Percentiles rank a stretch among this genome's conserved stretches.
phyloP scores from a whole-genome alignment of 2,113 vertebrate genomes.

The Oncorhynchus kisutch region DNA sequence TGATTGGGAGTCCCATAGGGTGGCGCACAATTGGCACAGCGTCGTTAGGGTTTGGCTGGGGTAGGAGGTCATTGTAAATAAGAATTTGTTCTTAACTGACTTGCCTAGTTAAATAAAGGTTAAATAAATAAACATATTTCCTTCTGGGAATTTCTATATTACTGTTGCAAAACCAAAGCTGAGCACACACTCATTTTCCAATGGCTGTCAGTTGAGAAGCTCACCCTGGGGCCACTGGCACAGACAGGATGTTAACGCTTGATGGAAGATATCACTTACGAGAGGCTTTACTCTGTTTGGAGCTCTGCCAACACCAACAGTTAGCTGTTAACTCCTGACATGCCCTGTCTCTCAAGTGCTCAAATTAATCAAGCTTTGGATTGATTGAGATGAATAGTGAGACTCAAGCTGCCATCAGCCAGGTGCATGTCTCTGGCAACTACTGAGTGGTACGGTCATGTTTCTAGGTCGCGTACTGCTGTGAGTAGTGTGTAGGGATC shows the following conservation, averaged over 20 bases:
- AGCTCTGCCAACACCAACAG: slow-evolving; percentile 51
- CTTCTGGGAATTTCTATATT: too few species aligned
- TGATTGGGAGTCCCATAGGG: too few species aligned
- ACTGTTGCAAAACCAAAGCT: background rate
- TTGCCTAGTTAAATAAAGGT: too few species aligned
- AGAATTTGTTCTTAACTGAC: too few species aligned
- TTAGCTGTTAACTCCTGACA: slow-evolving; percentile 46
- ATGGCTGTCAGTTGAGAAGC: slow-evolving; percentile 10
- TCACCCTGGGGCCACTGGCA: background rate
- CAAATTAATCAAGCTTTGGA: slow-evolving; percentile 35
- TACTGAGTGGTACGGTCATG: background rate
- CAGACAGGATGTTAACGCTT: slow-evolving; percentile 24
- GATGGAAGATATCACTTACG: slow-evolving; percentile 46
- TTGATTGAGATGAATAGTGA: slow-evolving; percentile 28
- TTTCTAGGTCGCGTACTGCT: background rate
- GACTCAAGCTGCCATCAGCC: background rate
- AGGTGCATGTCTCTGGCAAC: slow-evolving; percentile 1
- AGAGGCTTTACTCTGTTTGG: slow-evolving; percentile 38
- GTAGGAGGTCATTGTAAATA: too few species aligned
- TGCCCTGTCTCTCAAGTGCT: slow-evolving; percentile 36
- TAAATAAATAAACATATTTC: too few species aligned
- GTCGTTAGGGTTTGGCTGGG: too few species aligned
- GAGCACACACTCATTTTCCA: background rate
- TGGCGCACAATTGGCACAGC: too few species aligned
- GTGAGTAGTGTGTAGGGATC: background rate